Evolutionary conservation across 1,140 invertebrate genomes (phyloP), one percentile per base, ranked within the genome.

Genomic region (Elysia chlorotica): DNA sequence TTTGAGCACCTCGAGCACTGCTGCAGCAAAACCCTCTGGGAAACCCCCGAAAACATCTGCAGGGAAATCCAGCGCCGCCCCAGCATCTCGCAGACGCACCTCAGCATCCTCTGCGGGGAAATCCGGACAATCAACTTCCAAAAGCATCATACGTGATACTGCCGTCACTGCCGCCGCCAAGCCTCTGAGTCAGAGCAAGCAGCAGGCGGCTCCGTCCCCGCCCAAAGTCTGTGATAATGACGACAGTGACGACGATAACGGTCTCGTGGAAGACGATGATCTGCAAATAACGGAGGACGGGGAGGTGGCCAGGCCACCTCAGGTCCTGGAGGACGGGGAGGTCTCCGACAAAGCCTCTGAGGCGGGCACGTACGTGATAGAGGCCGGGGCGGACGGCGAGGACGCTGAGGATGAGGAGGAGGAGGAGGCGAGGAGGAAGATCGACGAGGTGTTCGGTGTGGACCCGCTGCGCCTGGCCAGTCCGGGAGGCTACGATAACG

Each of bases 361-460:
- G 83, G 90, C 93, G 5, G 95, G 95, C 35, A 96, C 95, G 0
- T 96, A 96, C 77, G 96, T 95, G 0, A 91, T 96, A 38, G 87
- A 86, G 59, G 79, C 71, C 30, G 86, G 85, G 30, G 93, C 94
- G 78, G 92, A 92, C n/a, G n/a, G n/a, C n/a, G n/a, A n/a, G 68
- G 93, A 94, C 77, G 92, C 91, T 83, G 93, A 94, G 74, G 94
- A 95, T 79, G 93, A 94, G 74, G 94, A 95, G 80, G 93, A 94
- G 80, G 93, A 95, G 76, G 92, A 93, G 88, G 94, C 94, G 57
- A 89, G 94, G 78, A 93, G 93, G 90, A 93, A 93, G 80, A 96
- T 96, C 77, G 94, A 96, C 79, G 90, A 91, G 76, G 91, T 92
- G 53, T 94, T 94, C 86, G 91, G 91, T 61, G 88, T 92, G 86